phyloP scores from a whole-genome alignment of 1,140 invertebrate species.

The Pseudomyrmex concolor region DNA sequence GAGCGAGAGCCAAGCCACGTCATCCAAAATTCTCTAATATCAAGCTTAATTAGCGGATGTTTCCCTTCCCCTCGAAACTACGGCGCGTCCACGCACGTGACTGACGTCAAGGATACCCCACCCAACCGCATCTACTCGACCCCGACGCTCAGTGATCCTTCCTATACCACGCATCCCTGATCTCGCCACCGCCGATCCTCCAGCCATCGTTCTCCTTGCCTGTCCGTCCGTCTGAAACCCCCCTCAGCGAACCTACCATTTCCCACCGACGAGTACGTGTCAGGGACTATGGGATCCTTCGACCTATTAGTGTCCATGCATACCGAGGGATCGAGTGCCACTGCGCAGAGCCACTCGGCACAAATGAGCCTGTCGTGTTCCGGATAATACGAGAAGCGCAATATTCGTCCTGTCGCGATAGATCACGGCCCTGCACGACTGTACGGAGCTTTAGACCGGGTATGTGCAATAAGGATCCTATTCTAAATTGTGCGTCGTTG shows the following conservation, averaged over 20 bases:
- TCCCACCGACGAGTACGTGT: constrained; percentile 67
- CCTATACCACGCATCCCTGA: background rate
- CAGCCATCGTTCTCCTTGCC: constrained; percentile 19
- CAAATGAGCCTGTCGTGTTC: constrained; percentile 74
- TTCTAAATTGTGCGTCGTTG: no score
- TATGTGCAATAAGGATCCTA: background rate
- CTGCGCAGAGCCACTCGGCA: constrained; percentile 67
- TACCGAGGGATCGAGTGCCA: constrained; percentile 73
- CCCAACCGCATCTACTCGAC: constrained; percentile 55
- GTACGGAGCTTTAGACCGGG: constrained; percentile 18
- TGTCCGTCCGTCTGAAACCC: constrained; percentile 27
- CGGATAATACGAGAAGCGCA: constrained; percentile 69
- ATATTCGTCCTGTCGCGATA: constrained; percentile 74
- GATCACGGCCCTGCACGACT: constrained; percentile 53
- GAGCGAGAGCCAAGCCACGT: background rate
- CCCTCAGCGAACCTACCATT: constrained; percentile 20
- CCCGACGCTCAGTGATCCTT: constrained; percentile 33
- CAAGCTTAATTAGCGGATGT: constrained; percentile 68
- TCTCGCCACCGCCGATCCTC: background rate
- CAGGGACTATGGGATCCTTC: constrained; percentile 70
- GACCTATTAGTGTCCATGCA: constrained; percentile 72
- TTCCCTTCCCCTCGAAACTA: constrained; percentile 38
- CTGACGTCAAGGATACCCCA: constrained; percentile 56
- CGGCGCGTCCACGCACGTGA: constrained; percentile 60
- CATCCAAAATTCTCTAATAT: constrained; percentile 59